Percentiles rank a stretch among this genome's conserved stretches.
Evolutionary conservation across 2,888 invertebrate species (phyloP).

Genomic region (Aromia moschata): DNA sequence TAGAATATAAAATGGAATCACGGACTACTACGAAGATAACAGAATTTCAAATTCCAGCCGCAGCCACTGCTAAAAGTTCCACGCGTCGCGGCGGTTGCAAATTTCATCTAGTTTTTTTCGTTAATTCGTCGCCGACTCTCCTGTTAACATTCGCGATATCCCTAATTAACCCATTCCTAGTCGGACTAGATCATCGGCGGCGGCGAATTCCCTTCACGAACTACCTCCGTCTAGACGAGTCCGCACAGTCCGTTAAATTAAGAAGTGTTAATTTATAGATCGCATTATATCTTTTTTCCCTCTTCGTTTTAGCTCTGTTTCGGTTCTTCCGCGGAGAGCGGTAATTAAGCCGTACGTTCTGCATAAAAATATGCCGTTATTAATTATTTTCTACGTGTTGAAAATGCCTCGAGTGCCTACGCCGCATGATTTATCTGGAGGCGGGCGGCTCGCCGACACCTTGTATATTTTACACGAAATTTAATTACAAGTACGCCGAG

Average conservation of each 20-base stretch:
- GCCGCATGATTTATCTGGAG: slow-evolving; percentile 33
- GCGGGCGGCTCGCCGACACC: slow-evolving; percentile 26
- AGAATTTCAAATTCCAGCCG: no score
- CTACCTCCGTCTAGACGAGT: slow-evolving; percentile 25
- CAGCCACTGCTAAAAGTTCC: no score
- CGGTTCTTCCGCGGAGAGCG: slow-evolving; percentile 24
- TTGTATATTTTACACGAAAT: slow-evolving; percentile 36
- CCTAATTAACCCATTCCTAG: slow-evolving; percentile 7
- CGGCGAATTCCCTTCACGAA: slow-evolving; percentile 22
- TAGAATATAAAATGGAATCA: no score
- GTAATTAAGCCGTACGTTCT: slow-evolving; percentile 46
- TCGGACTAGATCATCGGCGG: not conserved
- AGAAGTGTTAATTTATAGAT: slow-evolving; percentile 25
- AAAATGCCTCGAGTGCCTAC: slow-evolving; percentile 35
- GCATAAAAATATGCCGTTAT: slow-evolving; percentile 49
- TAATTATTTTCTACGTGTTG: slow-evolving; percentile 45
- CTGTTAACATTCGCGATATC: not conserved
- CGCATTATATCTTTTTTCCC: slow-evolving; percentile 7
- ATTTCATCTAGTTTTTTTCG: no score
- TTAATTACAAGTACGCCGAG: slow-evolving; percentile 29
- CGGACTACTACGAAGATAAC: no score
- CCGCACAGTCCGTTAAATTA: slow-evolving; percentile 20
- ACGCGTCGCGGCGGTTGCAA: no score
- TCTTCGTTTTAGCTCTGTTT: slow-evolving; percentile 16
- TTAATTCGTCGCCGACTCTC: no score